Base-by-base conservation (phyloP, 2,113 vertebrate species). In the Taurulus bubalis region DNA sequence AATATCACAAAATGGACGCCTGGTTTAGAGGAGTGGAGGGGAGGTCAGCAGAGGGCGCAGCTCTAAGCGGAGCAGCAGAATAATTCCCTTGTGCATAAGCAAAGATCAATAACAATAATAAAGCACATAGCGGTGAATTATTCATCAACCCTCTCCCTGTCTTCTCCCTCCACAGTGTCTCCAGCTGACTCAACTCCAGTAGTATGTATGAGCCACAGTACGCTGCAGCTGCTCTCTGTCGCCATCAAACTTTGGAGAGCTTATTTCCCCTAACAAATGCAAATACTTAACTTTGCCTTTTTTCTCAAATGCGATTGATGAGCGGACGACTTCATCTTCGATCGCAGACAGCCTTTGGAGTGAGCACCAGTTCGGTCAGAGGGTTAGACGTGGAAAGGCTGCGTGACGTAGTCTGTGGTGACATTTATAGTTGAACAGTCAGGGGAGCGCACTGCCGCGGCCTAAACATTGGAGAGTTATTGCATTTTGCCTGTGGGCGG, bases 1-100 rank as follows among this genome's bases (percentile, higher is more conserved):
- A 42, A 86, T 94, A 94, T 94, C 91, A 94, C 93, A 94, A 94
- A 89, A 91, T 93, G 90, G 92, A 90, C 73, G 83, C 84, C 80
- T 92, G 80, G 49, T 62, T 71, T 56, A 24, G 72, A 75, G 66
- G 63, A 71, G 77, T 56, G 93, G 90, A 79, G 80, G 84, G 83
- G 92, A 94, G 86, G 26, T 91, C 84, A 90, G 89, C 87, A 91
- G 91, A 75, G 92, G 89, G 93, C 85, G 94, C 90, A 90, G 72
- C 94, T 93, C 90, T 73, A 62, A 92, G 90, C 93, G 79, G 55
- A 90, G 91, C 73, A 84, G 81, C 91, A 49, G 75, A 89, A 70
- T 93, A 86, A 84, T 73, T 95, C 95, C 89, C 93, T 80, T 71
- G 92, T 94, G 91, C 79, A 91, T 86, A 88, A 89, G 80, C 58